These are phyloP conservation scores for Psilanteris sp. DNA, from an alignment of 1,140 invertebrate species.

Conservation along the genomic window DNA sequence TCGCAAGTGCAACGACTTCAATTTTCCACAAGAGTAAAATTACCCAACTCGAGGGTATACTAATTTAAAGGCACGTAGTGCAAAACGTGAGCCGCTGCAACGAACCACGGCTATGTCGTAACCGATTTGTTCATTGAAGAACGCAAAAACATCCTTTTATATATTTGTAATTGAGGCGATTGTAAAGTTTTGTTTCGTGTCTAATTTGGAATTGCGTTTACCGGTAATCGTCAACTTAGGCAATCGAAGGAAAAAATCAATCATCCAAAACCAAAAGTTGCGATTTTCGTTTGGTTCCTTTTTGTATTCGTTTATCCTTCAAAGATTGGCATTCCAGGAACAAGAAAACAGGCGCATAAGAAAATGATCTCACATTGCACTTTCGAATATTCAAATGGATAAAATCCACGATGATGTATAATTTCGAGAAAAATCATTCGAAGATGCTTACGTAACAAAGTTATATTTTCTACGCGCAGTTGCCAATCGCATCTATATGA, in stretches of 20 bases:
- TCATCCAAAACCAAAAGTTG: no score
- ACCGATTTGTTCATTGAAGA: constrained; percentile 17
- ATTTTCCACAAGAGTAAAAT: constrained; percentile 15
- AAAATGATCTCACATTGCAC: no score
- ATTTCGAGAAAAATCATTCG: not conserved
- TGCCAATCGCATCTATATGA: constrained; percentile 40
- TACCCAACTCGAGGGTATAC: constrained; percentile 20
- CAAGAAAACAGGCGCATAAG: no score
- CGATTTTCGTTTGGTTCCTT: no score
- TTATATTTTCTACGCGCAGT: constrained; percentile 24
- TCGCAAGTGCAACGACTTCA: constrained; percentile 21
- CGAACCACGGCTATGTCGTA: constrained; percentile 15
- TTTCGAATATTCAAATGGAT: no score
- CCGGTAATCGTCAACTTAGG: no score
- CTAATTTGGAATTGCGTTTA: constrained; percentile 3
- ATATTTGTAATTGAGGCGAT: no score
- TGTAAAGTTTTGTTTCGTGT: not conserved
- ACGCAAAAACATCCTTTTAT: constrained; percentile 13
- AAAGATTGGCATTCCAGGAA: no score
- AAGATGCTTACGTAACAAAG: constrained; percentile 23
- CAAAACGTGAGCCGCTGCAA: constrained; percentile 25
- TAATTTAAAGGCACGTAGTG: constrained; percentile 14
- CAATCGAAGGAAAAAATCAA: no score
- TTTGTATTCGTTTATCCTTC: no score
- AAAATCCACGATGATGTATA: no score